A percentile compares a stretch with the other conserved stretches of the same genome.
phyloP scores from a whole-genome alignment of 2,797 vertebrate species.

The Poeciliopsis infans region DNA sequence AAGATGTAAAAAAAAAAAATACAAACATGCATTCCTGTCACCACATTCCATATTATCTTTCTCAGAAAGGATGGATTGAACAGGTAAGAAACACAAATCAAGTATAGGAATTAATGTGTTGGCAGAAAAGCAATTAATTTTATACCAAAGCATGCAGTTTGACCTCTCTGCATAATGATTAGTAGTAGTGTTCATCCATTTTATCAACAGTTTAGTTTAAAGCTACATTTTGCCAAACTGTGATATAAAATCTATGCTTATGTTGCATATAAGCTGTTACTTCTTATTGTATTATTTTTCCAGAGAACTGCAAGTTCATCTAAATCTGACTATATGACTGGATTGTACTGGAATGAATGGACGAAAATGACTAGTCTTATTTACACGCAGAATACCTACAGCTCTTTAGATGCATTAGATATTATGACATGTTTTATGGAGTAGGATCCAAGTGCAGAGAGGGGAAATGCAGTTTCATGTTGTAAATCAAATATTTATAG shows the following conservation, averaged over 20 bases:
- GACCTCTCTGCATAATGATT: neutral
- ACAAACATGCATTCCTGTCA: neutral
- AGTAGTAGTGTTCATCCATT: neutral
- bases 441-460: neutral
- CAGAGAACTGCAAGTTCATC: neutral
- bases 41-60: neutral
- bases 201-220: neutral
- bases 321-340: neutral
- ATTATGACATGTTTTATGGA: neutral
- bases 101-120: neutral
- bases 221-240: neutral
- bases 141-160: neutral
- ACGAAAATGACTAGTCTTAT: neutral
- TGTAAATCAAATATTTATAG: neutral
- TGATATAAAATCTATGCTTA: neutral
- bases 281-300: neutral
- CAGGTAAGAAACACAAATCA: neutral
- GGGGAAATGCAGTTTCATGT: too few species aligned
- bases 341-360: neutral
- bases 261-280: neutral
- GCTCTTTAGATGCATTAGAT: neutral
- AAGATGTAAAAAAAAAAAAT: neutral
- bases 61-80: neutral
- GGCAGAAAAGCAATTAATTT: neutral
- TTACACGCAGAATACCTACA: neutral